phyloP scores from a whole-genome alignment of 2,888 invertebrate genomes.

The Cataglyphis rosenhaueri region DNA sequence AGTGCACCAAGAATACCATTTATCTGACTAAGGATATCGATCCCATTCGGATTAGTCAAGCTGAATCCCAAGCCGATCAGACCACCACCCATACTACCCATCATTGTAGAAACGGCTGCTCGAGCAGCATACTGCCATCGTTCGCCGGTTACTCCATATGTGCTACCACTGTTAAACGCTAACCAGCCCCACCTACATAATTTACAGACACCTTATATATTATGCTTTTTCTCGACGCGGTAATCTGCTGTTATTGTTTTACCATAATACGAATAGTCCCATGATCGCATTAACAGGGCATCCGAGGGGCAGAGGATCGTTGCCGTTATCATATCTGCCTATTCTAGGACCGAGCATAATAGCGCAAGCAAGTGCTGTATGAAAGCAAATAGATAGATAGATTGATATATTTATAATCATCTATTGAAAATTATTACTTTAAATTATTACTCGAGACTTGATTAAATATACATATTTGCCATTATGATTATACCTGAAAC shows the following conservation, averaged over 20 bases:
- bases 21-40: slow-evolving; percentile 94
- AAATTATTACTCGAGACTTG: not conserved
- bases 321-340: slow-evolving; percentile 93
- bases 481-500: slow-evolving; percentile 83
- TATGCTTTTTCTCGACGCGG: not conserved
- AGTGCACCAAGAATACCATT: slow-evolving; percentile 95
- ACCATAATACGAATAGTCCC: slow-evolving; percentile 96
- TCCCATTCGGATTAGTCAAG: slow-evolving; percentile 88
- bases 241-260: slow-evolving; percentile 43
- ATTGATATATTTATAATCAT: not conserved
- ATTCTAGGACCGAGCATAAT: slow-evolving; percentile 95
- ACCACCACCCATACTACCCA: slow-evolving; percentile 96
- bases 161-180: slow-evolving; percentile 97
- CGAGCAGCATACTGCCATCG: slow-evolving; percentile 97
- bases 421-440: slow-evolving; percentile 17
- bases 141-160: slow-evolving; percentile 92
- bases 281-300: slow-evolving; percentile 96
- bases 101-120: slow-evolving; percentile 96
- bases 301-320: slow-evolving; percentile 92
- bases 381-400: not conserved
- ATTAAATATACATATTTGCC: not conserved
- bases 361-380: slow-evolving; percentile 92
- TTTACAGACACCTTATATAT: slow-evolving; percentile 19
- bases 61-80: slow-evolving; percentile 88
- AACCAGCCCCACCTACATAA: slow-evolving; percentile 94